phyloP scores from a whole-genome alignment of 2,113 vertebrate genomes.

The Apodemus speciosus region DNA sequence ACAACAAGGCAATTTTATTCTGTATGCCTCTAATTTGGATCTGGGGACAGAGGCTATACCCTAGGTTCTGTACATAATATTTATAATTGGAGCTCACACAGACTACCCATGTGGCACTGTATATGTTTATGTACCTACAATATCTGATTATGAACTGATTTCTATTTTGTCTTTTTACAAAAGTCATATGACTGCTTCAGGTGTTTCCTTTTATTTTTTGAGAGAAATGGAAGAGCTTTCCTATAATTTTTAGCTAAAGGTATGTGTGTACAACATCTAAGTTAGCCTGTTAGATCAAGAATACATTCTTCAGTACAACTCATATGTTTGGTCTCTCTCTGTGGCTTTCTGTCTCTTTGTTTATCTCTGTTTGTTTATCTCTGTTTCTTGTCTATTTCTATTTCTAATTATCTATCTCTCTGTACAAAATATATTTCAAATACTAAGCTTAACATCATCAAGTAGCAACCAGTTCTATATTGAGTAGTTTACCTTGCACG shows the following conservation, averaged over 20 bases:
- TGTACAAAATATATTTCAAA: not conserved
- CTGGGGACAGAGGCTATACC: not conserved
- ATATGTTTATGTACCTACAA: not conserved
- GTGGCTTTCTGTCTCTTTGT: no score
- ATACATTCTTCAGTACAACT: not conserved
- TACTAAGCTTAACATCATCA: not conserved
- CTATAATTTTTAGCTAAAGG: not conserved
- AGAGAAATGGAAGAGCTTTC: not conserved
- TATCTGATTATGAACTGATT: not conserved
- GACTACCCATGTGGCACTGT: not conserved
- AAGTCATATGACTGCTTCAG: not conserved
- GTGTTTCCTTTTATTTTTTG: not conserved
- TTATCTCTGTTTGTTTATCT: no score
- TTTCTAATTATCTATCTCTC: not conserved
- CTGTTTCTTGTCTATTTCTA: no score
- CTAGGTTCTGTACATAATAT: not conserved
- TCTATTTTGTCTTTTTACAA: not conserved
- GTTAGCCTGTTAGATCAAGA: not conserved
- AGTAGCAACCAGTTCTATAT: not conserved
- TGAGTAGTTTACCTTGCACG: not conserved
- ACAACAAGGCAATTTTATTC: no score
- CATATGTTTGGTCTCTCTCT: not conserved
- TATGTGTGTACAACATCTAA: not conserved
- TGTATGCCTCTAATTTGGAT: conserved; percentile 7
- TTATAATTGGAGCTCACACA: not conserved